Percentiles rank a stretch among this genome's conserved stretches.
These are phyloP conservation scores for Leptobrachium ailaonicum DNA, from an alignment of 2,113 vertebrate genomes.

Conservation along the genomic window DNA sequence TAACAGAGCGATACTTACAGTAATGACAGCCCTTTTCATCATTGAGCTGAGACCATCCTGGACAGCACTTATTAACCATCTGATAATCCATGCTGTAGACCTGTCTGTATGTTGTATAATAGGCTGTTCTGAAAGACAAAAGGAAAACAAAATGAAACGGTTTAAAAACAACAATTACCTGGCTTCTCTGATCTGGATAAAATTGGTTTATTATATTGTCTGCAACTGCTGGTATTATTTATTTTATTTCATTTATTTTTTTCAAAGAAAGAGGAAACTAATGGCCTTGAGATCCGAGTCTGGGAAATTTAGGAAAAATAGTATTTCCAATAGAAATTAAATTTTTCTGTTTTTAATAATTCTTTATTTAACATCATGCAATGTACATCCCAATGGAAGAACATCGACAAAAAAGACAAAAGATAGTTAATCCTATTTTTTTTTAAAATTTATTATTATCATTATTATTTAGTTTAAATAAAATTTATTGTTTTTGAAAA, in stretches of 20 bases:
- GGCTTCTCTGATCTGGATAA: background rate
- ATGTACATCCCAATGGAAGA: too few relatives aligned
- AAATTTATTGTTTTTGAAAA: too few relatives aligned
- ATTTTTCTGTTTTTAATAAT: too few relatives aligned
- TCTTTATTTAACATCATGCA: too few relatives aligned
- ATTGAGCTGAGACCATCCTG: constrained; percentile 80
- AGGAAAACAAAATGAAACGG: background rate
- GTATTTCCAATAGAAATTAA: too few relatives aligned
- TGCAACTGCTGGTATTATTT: background rate
- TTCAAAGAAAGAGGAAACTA: background rate
- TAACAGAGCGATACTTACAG: constrained; percentile 72
- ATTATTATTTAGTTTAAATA: too few relatives aligned
- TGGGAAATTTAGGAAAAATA: too few relatives aligned
- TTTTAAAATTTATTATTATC: too few relatives aligned
- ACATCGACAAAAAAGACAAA: too few relatives aligned
- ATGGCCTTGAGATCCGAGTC: too few relatives aligned
- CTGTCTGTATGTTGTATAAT: constrained; percentile 80
- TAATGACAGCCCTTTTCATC: constrained; percentile 81
- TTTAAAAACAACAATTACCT: background rate
- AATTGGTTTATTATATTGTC: too few relatives aligned
- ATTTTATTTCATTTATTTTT: background rate
- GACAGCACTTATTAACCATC: constrained; percentile 78
- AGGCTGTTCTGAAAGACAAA: constrained; percentile 72
- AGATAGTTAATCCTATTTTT: too few relatives aligned
- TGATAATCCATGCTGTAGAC: constrained; percentile 73